A percentile compares a stretch with the other conserved stretches of the same genome.
These are phyloP conservation scores for Uropetala carovei DNA, from an alignment of 2,888 invertebrate genomes.

Conservation along the genomic window DNA sequence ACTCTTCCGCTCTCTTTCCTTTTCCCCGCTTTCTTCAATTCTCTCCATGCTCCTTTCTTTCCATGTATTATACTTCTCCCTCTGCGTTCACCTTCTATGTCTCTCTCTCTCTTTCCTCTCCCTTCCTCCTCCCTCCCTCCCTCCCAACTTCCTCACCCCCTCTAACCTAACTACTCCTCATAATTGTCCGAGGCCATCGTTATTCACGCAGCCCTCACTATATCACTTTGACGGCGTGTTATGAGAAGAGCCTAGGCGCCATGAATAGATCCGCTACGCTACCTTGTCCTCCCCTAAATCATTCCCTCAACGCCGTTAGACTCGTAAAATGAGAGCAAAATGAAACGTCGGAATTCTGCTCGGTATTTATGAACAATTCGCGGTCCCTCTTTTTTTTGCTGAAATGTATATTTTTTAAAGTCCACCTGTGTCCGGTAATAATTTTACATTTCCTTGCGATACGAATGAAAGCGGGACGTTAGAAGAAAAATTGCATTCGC, in stretches of 20 bases:
- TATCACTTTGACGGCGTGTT: conserved; percentile 53
- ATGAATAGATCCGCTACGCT: conserved; percentile 50
- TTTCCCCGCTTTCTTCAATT: neutral
- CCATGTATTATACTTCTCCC: neutral
- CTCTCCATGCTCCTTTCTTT: neutral
- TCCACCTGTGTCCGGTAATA: conserved; percentile 56
- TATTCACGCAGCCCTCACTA: conserved; percentile 58
- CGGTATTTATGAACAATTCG: conserved; percentile 55
- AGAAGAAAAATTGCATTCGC: neutral
- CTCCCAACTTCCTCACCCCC: neutral
- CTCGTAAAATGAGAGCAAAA: conserved; percentile 55
- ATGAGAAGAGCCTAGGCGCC: conserved; percentile 41
- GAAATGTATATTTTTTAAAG: conserved; percentile 35
- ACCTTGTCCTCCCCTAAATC: conserved; percentile 44
- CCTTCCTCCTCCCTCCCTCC: neutral
- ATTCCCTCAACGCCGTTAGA: conserved; percentile 52
- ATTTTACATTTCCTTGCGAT: conserved; percentile 38
- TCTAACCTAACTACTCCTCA: conserved; percentile 64
- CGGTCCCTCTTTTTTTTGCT: conserved; percentile 41
- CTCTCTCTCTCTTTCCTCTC: neutral
- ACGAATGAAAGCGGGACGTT: neutral
- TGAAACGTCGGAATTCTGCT: conserved; percentile 61
- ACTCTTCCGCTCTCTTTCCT: neutral
- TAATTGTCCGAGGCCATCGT: conserved; percentile 61
- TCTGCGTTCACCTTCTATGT: conserved; percentile 41